Evolutionary conservation across 2,888 invertebrate species (phyloP).

Genomic region (Carcina quercana): DNA sequence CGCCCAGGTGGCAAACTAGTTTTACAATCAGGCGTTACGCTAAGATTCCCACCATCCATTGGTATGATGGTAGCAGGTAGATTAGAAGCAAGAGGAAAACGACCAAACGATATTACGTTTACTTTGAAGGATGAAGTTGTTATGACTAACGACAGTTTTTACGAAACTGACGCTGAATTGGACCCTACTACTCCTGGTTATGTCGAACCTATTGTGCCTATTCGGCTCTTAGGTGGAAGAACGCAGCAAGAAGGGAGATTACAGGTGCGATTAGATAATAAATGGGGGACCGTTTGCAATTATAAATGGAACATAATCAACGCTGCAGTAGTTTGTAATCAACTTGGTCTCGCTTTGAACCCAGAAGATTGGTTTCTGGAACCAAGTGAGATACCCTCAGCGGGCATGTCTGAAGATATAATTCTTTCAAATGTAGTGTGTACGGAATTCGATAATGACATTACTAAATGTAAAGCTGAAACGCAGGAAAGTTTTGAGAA

Average conservation of each 20-base stretch:
- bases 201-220: slow-evolving; percentile 78
- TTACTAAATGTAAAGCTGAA: slow-evolving; percentile 91
- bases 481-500: slow-evolving; percentile 86
- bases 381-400: slow-evolving; percentile 85
- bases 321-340: slow-evolving; percentile 96
- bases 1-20: slow-evolving; percentile 93
- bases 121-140: slow-evolving; percentile 85
- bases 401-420: slow-evolving; percentile 84
- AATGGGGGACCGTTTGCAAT: slow-evolving; percentile 98
- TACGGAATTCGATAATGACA: slow-evolving; percentile 91
- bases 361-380: slow-evolving; percentile 93
- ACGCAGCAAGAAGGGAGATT: slow-evolving; percentile 90
- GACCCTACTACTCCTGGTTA: slow-evolving; percentile 77
- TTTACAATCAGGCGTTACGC: slow-evolving; percentile 89
- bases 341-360: slow-evolving; percentile 93
- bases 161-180: slow-evolving; percentile 72
- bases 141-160: slow-evolving; percentile 77
- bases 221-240: slow-evolving; percentile 87
- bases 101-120: slow-evolving; percentile 86
- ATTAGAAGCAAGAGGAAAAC: slow-evolving; percentile 86
- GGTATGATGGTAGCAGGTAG: slow-evolving; percentile 98
- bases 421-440: slow-evolving; percentile 92
- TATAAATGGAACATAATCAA: slow-evolving; percentile 95
- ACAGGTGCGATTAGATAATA: slow-evolving; percentile 86
- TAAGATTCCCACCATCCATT: slow-evolving; percentile 93